Evolutionary conservation across 2,797 vertebrate genomes (phyloP).

Genomic region (Anisognathus igniventris): DNA sequence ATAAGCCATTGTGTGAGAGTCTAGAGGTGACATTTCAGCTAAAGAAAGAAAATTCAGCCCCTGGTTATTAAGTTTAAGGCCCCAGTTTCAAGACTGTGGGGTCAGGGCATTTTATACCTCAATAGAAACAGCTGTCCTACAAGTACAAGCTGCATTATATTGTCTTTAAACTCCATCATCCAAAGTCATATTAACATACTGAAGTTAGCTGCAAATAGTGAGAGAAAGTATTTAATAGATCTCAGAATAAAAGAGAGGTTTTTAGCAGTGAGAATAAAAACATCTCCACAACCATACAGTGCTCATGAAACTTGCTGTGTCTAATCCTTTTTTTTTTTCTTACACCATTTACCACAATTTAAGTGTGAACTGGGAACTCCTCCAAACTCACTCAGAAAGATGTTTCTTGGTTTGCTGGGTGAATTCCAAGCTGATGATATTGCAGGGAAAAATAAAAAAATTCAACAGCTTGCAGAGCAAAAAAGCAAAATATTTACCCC

Average conservation of each 20-base stretch:
- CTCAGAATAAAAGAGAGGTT: background rate
- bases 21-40: background rate
- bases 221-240: background rate
- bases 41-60: background rate
- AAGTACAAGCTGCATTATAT: background rate
- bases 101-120: background rate
- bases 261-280: background rate
- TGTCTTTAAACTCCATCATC: background rate
- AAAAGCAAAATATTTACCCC: background rate
- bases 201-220: background rate
- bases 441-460: background rate
- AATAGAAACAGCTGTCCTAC: background rate
- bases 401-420: background rate
- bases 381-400: background rate
- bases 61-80: background rate
- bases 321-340: background rate
- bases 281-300: background rate
- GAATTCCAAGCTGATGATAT: background rate
- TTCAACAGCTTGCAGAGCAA: background rate
- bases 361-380: background rate
- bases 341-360: background rate
- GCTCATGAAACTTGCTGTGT: background rate
- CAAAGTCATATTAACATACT: background rate
- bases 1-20: background rate
- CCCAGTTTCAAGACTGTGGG: background rate